Base-by-base conservation (phyloP, 2,888 invertebrate species). In the Mylabris sibirica region DNA sequence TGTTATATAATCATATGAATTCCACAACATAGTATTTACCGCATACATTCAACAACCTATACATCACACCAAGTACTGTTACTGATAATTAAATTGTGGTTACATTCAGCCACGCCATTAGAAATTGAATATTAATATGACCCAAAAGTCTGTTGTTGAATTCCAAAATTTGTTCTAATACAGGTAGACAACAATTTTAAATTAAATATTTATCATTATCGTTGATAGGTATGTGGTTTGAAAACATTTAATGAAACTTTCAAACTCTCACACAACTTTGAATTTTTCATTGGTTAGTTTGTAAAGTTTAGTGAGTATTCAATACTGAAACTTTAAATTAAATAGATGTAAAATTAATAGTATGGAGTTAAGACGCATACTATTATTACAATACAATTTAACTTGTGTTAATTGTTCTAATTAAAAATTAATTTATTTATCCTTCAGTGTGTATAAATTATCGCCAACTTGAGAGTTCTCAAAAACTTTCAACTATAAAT, bases 401-500 rank as follows among this genome's bases (percentile, higher is more conserved):
- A 69, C 69, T 66, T 69, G 49, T 66, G 35, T 66, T 69, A 69
- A 66, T 66, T 63, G 63, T 60, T 60, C 66, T 66, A 69, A 69
- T 69, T 69, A 69, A 69, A 69, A 69, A 69, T 69, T 69, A 69
- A 69, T 69, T 69, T 60, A 69, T 69, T 66, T 66, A 64, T 63
- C 66, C 20, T 12, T 53, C 53, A 12, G 53, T 9, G 53, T 53
- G 9, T 4, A 53, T 53, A 22, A 53, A 53, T 53, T 53, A 53
- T 24, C 22, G 24, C 53, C 53, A 53, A 53, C 53, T 53, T 22
- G 53, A 53, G 53, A 53, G 22, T 12, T 11, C 12, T 53, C 8
- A 12, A 12, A 8, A 53, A 53, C 53, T 24, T 24, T 11, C 53
- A 53, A 53, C 53, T 3, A 22, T 53, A 53, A 53, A 53, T 53